Base-by-base conservation (phyloP, 1,140 invertebrate genomes). In the Leptinotarsa texana region DNA sequence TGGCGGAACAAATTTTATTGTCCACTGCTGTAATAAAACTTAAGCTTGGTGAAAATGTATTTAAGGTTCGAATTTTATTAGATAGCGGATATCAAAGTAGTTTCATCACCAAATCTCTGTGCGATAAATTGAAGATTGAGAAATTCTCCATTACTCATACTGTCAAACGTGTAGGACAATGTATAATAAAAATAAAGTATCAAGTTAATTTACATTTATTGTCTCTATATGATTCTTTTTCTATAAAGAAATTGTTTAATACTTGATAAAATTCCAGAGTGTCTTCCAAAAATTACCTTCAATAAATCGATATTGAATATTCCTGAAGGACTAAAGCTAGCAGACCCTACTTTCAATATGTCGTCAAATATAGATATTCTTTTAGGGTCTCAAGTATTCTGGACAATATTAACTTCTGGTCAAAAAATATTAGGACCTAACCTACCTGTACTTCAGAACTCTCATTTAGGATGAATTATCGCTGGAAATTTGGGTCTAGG, bases 401-500 rank as follows among this genome's bases (percentile, higher is more conserved):
- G 42, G 15, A 48, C 33, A 49, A 13, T 65, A 65, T 13, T 73
- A 13, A 27, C 72, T 18, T 21, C 63, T 66, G 13, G 24, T 2
- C 71, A 49, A 62, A 61, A 68, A 15, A 18, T 22, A 66, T 66
- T 1, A 66, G 63, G 48, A 33, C 61, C 24, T 5, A 51, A 62
- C 51, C 27, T 87, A 75, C 81, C 69, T 11, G 57, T 71, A n/a
- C 33, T 71, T 48, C 75, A 77, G 57, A 75, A 75, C 17, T 70
- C 73, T 13, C 6, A 4, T 13, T 67, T 77, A 5, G 73, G 74
- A 15, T 77, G 75, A 73, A 77, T 77, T 18, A 0, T 47, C 5
- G 67, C 61, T 13, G 24, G 66, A 33, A 33, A 33, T 33, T 33
- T 33, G 5, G 27, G 6, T 0, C 27, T 6, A 33, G 1, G 0